Percentiles rank a stretch among this genome's conserved stretches.
phyloP scores from a whole-genome alignment of 1,140 invertebrate species.

The Limonius californicus region DNA sequence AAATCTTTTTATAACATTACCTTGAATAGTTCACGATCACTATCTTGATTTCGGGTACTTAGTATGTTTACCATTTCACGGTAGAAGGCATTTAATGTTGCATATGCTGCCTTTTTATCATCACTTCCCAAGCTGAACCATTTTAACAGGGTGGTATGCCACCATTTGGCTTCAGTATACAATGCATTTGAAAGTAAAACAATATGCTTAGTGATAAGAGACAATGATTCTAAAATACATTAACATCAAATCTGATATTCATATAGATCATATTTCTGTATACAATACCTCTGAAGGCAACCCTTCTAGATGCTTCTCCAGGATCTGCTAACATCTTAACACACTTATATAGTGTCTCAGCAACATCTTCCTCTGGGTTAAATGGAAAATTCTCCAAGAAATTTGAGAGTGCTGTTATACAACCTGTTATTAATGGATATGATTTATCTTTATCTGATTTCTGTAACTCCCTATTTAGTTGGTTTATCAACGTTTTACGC shows the following conservation, averaged over 20 bases:
- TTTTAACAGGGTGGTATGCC: conserved; percentile 31
- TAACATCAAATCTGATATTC: neutral
- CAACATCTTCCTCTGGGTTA: neutral
- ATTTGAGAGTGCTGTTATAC: conserved; percentile 29
- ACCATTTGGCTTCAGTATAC: conserved; percentile 27
- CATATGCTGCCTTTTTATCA: conserved; percentile 33
- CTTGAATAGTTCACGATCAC: conserved; percentile 33
- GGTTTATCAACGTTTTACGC: conserved; percentile 19
- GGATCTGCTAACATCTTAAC: conserved; percentile 24
- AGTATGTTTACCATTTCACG: conserved; percentile 36
- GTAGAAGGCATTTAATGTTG: conserved; percentile 43
- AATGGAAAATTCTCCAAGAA: conserved; percentile 30
- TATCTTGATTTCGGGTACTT: conserved; percentile 22
- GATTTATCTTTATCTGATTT: neutral
- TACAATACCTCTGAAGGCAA: conserved; percentile 34
- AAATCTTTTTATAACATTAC: too few relatives aligned
- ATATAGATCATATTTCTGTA: too few relatives aligned
- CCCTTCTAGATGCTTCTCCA: conserved; percentile 18
- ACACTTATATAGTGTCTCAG: conserved; percentile 27
- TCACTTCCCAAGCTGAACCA: conserved; percentile 26
- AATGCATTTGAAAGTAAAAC: conserved; percentile 28
- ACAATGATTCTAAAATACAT: neutral
- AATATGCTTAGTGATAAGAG: conserved; percentile 22
- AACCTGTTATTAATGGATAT: conserved; percentile 12
- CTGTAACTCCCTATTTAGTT: conserved; percentile 28